Base-by-base conservation (phyloP, 2,888 invertebrate genomes). In the Synergus laeviventris region DNA sequence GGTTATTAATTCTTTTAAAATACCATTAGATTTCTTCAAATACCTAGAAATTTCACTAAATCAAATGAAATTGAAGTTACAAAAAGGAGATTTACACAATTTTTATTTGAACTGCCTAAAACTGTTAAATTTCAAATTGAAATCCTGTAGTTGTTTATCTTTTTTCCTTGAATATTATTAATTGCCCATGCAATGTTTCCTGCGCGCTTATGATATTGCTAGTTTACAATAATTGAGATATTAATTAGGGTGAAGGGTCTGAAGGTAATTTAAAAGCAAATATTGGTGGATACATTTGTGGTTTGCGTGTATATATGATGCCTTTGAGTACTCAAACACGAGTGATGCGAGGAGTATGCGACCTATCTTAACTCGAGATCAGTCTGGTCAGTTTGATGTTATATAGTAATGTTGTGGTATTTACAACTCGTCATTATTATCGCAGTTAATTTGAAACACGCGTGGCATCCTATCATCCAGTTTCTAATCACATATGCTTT, bases 401-500 rank as follows among this genome's bases (percentile, higher is more conserved):
- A 80, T 78, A 78, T 76, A 36, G n/a, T 31, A 8, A 61, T n/a
- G 81, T 81, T 83, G 79, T 84, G 82, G 85, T 86, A 85, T 87
- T 88, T 87, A 87, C 86, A 86, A 86, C 85, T 87, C 87, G 84
- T 88, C 87, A 84, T 88, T 87, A 87, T 87, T 87, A 87, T 87
- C 87, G 83, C 82, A 87, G 85, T 84, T 86, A 86, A 88, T 88
- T 87, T 83, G 86, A 86, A 86, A 87, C 86, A 88, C 85, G 85
- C 84, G 84, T 81, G 82, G 81, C 79, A 78, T 80, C 79, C 81
- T 74, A n/a, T 62, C 62, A 62, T 62, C 38, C n/a, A 38, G 3
- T 62, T 62, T 38, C 62, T 62, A 62, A 62, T 62, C 62, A n/a
- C 36, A 9, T 38, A 36, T 56, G 21, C 74, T 74, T 74, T 39